Percentiles rank a stretch among this genome's conserved stretches.
These are phyloP conservation scores for Pseudopodoces humilis DNA, from an alignment of 2,113 vertebrate genomes.

Conservation along the genomic window DNA sequence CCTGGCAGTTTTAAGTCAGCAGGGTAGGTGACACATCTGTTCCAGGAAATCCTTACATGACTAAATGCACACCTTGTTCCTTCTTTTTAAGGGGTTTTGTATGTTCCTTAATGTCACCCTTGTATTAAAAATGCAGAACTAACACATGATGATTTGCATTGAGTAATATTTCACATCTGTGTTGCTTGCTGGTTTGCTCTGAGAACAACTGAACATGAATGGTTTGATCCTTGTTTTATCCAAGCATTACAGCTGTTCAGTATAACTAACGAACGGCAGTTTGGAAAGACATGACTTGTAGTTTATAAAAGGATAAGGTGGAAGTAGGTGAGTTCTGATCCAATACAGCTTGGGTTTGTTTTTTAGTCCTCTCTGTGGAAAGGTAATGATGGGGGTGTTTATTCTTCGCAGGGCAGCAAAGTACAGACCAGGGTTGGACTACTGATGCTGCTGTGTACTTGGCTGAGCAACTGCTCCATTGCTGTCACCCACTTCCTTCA, in stretches of 20 bases:
- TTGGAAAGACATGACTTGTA: not conserved
- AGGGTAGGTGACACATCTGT: not conserved
- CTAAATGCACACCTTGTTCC: not conserved
- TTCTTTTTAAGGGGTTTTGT: not conserved
- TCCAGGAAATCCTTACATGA: not conserved
- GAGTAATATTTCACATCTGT: not conserved
- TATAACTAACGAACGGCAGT: not conserved
- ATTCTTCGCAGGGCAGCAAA: constrained; percentile 90
- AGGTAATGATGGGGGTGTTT: not conserved
- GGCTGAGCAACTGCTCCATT: constrained; percentile 96
- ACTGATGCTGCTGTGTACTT: constrained; percentile 96
- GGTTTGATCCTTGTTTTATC: not conserved
- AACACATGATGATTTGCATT: not conserved
- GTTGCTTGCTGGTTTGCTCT: constrained; percentile 8
- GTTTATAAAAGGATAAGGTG: not conserved
- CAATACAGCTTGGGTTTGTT: not conserved
- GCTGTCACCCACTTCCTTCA: constrained; percentile 98
- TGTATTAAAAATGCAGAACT: constrained; percentile 4
- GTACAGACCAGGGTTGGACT: constrained; percentile 95
- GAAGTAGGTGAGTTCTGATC: not conserved
- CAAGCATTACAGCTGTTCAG: not conserved
- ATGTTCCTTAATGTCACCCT: not conserved
- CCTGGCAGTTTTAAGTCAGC: not conserved
- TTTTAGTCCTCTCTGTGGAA: not conserved
- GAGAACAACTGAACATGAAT: not conserved